Conservation (phyloP, 2,888 invertebrate species). For the Agrochola circellaris region DNA sequence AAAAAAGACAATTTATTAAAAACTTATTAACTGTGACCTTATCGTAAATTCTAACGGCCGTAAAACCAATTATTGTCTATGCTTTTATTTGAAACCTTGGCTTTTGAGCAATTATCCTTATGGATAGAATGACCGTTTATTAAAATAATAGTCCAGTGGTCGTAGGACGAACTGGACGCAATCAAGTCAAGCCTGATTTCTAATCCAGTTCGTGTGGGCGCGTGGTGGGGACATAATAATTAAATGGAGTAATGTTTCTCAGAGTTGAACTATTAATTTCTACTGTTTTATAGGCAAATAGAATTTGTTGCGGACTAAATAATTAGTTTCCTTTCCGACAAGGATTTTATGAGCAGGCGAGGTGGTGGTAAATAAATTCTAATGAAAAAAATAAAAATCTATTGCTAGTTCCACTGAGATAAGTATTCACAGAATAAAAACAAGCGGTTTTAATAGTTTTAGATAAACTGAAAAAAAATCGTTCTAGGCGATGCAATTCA, state of each 20-base stretch:
- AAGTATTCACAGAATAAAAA: background rate
- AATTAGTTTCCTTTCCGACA: constrained; percentile 44
- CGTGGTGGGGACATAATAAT: constrained; percentile 57
- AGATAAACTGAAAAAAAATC: background rate
- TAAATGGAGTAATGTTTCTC: constrained; percentile 52
- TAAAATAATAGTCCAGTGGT: constrained; percentile 81
- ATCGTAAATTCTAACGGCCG: constrained; percentile 60
- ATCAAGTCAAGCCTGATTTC: constrained; percentile 79
- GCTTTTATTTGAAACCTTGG: constrained; percentile 44
- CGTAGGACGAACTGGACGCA: constrained; percentile 67
- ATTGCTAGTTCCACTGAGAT: background rate
- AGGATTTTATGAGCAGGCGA: constrained; percentile 38
- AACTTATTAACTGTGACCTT: constrained; percentile 58
- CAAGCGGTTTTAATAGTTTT: background rate
- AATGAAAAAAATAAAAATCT: background rate
- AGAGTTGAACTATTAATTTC: constrained; percentile 45
- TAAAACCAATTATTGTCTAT: constrained; percentile 52
- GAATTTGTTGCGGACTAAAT: constrained; percentile 50
- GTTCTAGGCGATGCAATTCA: constrained; percentile 17
- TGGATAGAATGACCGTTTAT: constrained; percentile 84
- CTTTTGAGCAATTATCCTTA: constrained; percentile 77
- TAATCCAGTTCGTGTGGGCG: constrained; percentile 69
- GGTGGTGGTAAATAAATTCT: constrained; percentile 11
- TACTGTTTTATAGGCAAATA: constrained; percentile 42
- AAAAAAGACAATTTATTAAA: constrained; percentile 66